Base-by-base conservation (phyloP, 2,888 invertebrate species). In the Agrochola lychnidis region DNA sequence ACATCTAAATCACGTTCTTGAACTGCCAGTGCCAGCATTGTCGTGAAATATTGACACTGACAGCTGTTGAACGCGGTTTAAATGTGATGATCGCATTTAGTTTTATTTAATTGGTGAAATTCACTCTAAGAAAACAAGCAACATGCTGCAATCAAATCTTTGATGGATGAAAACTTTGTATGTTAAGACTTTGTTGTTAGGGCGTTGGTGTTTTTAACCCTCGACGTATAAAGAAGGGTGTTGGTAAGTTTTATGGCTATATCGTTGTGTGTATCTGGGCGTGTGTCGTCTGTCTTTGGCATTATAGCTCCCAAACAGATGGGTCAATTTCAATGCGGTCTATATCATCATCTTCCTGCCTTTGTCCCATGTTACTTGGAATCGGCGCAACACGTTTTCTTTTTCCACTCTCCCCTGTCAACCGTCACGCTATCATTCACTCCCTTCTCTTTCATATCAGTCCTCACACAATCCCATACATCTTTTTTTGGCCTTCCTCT, bases 81-180 rank as follows among this genome's bases (percentile, higher is more conserved):
- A 51, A 22, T 36, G 30, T 19, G 6, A 45, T 66, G 64, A 25
- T 64, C 30, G 22, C 48, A 22, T 48, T 67, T 2, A 51, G 14
- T 67, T 22, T 22, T 6, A 36, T 53, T 68, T 36, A n/a, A 53
- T 36, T 40, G 19, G n/a, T 40, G 53, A 51, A 53, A 40, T n/a
- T 68, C 22, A 10, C 16, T n/a, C 53, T 51, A 2, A 61, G 42
- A 63, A 68, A 25, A 59, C 68, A 81, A 81, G 80, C 83, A 68
- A 53, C 81, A 81, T 83, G 81, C 79, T 14, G n/a, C 64, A 78
- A 69, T 66, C 68, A 61, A 56, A n/a, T 77, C 14, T 62, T 51
- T 45, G 22, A 83, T 83, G 79, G 64, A 10, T 78, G 71, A 70
- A 67, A 30, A 73, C 9, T 75, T 62, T 75, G 48, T 78, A 36